phyloP scores from a whole-genome alignment of 2,113 vertebrate species.

The Pleuronectes platessa region DNA sequence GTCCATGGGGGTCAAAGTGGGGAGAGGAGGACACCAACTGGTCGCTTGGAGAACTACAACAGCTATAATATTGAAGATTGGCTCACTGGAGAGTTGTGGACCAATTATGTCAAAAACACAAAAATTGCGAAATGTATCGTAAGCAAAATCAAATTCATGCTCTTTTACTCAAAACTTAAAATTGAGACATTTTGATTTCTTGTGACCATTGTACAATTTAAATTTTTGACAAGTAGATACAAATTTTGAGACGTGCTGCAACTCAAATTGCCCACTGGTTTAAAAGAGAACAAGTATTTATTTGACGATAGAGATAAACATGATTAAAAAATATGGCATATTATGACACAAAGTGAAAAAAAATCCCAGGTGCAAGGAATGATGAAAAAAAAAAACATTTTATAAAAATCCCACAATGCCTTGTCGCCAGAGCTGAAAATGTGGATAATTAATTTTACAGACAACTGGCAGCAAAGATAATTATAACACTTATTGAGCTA shows the following conservation, averaged over 20 bases:
- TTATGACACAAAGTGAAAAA: background rate
- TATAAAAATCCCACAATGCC: constrained; percentile 15
- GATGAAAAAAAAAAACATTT: background rate
- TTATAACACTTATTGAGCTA: constrained; percentile 26
- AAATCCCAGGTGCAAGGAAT: background rate
- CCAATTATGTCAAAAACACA: background rate
- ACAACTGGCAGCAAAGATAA: constrained; percentile 10
- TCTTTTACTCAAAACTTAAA: background rate
- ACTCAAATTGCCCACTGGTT: background rate
- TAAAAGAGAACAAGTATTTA: background rate
- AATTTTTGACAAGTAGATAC: background rate
- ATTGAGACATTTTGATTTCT: background rate
- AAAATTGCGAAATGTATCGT: background rate
- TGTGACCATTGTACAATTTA: background rate
- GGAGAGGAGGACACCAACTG: constrained; percentile 83
- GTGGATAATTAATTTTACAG: background rate
- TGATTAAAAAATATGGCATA: too few species aligned
- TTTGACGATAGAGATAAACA: background rate
- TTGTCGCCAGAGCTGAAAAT: background rate
- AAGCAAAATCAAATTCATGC: background rate
- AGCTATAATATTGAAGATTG: constrained; percentile 48
- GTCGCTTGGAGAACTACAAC: constrained; percentile 78
- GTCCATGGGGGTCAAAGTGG: constrained; percentile 24
- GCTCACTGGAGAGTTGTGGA: constrained; percentile 1
- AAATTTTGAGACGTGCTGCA: background rate